phyloP scores from a whole-genome alignment of 2,888 invertebrate genomes.

The Chromoteleia sp. region DNA sequence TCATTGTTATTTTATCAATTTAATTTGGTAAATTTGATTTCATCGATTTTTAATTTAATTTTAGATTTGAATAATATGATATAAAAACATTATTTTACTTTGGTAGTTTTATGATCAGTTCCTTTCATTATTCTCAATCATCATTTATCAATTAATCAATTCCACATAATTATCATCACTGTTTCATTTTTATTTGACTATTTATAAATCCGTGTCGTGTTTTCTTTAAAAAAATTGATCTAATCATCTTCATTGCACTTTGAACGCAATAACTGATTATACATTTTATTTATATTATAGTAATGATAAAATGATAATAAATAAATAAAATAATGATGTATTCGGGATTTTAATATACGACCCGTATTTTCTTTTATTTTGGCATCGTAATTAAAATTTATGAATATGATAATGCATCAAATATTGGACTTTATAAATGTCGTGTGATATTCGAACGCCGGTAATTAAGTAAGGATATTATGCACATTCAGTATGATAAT shows the following conservation, averaged over 20 bases:
- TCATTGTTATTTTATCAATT: too few relatives aligned
- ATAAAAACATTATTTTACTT: too few relatives aligned
- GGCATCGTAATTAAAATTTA: slow-evolving; percentile 45
- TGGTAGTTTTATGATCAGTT: too few relatives aligned
- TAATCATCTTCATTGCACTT: slow-evolving; percentile 1
- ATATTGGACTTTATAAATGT: slow-evolving; percentile 49
- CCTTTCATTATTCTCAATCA: background rate
- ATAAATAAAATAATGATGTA: slow-evolving; percentile 17
- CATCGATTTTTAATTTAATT: too few relatives aligned
- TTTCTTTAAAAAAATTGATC: background rate
- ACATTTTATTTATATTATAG: slow-evolving; percentile 15
- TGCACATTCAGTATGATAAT: slow-evolving; percentile 41
- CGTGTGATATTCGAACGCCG: slow-evolving; percentile 36
- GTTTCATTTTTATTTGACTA: background rate
- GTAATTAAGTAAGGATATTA: slow-evolving; percentile 53
- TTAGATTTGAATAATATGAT: too few relatives aligned
- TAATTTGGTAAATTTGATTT: too few relatives aligned
- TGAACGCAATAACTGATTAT: background rate
- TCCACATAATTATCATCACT: background rate
- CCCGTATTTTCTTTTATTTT: slow-evolving; percentile 38
- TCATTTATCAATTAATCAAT: background rate
- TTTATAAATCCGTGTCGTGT: background rate
- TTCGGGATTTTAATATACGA: slow-evolving; percentile 18
- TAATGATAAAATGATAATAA: slow-evolving; percentile 21
- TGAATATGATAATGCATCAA: slow-evolving; percentile 55